Evolutionary conservation across 2,888 invertebrate species (phyloP), one percentile per base, ranked within the genome.

Genomic region (Leptopilina syphax): DNA sequence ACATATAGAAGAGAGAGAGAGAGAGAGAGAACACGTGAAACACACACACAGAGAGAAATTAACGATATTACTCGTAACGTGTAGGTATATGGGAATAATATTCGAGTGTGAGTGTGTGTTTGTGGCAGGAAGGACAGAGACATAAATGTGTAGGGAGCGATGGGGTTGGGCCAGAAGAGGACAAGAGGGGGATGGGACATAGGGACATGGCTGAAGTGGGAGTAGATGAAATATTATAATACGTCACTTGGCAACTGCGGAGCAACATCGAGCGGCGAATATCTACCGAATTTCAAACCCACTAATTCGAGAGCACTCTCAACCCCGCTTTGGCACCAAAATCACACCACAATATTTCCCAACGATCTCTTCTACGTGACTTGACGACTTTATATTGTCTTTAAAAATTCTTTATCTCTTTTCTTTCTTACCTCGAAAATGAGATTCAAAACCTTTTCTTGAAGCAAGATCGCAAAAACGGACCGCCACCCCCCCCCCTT

Each of bases 221-320:
- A 85, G 85, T 89, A 86, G 88, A 88, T 90, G 90, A 90, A 90
- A 90, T 90, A 90, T 90, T 90, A 90, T 90, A 90, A 90, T 90
- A 90, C 90, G 90, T 90, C 90, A 90, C 90, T 90, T 90, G 90
- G 90, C 90, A 90, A 90, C 90, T 90, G 89, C 88, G 87, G 87
- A 89, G 90, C 88, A 87, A 88, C 89, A 89, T 90, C 90, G 89
- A 90, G 86, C 87, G 87, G 86, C 86, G 83, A 83, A 83, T 84
- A 81, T 82, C 82, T 85, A 85, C 86, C 87, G 85, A 88, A 87
- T 89, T 89, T 86, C 87, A 86, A 89, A 89, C 87, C 88, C 87
- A 87, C 89, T 89, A 90, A 90, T 90, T 89, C 88, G 85, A 85
- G 85, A 86, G 85, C 85, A 87, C 84, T 83, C 88, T 50, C 34